phyloP scores from a whole-genome alignment of 1,140 invertebrate species.

The Mamestra configurata region DNA sequence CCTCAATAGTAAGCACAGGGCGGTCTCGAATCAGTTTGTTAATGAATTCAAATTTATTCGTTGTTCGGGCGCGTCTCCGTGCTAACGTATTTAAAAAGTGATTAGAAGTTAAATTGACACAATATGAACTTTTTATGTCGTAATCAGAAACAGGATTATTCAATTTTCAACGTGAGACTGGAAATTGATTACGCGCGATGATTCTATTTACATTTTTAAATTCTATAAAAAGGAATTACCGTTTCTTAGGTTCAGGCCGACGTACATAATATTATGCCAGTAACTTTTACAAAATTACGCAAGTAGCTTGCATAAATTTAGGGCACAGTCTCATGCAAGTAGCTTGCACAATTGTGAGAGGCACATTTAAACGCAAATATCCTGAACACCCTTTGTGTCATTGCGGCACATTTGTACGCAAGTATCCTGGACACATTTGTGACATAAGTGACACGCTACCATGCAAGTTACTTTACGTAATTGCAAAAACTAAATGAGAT shows the following conservation, averaged over 20 bases:
- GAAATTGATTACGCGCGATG: constrained; percentile 51
- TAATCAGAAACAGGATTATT: constrained; percentile 85
- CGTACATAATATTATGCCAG: too few relatives aligned
- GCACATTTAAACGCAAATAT: too few relatives aligned
- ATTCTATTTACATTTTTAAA: constrained; percentile 48
- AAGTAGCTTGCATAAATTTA: too few relatives aligned
- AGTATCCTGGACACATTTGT: too few relatives aligned
- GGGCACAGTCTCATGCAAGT: too few relatives aligned
- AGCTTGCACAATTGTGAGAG: too few relatives aligned
- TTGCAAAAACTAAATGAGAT: constrained; percentile 22
- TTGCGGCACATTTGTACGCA: too few relatives aligned
- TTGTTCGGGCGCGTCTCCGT: constrained; percentile 78
- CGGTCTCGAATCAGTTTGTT: constrained; percentile 81
- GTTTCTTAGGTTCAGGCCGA: constrained; percentile 3
- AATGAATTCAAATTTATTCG: constrained; percentile 88
- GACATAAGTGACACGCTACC: too few relatives aligned
- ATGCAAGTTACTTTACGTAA: too few relatives aligned
- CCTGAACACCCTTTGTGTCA: too few relatives aligned
- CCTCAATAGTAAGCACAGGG: constrained; percentile 78
- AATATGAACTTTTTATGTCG: constrained; percentile 87
- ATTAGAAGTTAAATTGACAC: constrained; percentile 87
- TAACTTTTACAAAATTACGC: too few relatives aligned
- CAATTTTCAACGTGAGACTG: constrained; percentile 73
- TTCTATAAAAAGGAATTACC: constrained; percentile 24
- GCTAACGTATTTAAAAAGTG: constrained; percentile 87